Conservation (phyloP, 2,113 vertebrate genomes). For the Argyrosomus japonicus region DNA sequence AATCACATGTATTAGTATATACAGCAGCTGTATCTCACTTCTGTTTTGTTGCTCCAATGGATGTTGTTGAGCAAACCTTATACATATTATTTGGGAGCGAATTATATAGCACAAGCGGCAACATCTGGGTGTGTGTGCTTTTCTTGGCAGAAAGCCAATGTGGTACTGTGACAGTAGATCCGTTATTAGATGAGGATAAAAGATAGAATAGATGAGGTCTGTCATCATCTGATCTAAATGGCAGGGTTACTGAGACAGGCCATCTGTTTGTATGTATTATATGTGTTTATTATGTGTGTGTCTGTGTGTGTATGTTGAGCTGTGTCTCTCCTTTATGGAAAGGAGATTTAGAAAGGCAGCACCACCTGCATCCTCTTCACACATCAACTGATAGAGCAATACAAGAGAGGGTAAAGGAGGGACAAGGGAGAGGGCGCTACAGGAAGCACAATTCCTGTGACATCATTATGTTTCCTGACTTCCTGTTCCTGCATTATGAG, state of each 20-base stretch:
- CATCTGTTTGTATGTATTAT: conserved; percentile 4
- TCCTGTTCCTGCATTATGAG: conserved; percentile 27
- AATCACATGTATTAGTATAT: not conserved
- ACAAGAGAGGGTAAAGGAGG: conserved; percentile 1
- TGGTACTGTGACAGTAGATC: not conserved
- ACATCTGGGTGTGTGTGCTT: not conserved
- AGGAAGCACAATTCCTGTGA: conserved; percentile 73
- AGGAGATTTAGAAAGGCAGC: not conserved
- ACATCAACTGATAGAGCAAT: not conserved
- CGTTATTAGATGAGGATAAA: not conserved
- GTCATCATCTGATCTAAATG: not conserved
- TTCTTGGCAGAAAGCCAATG: not conserved
- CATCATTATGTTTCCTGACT: conserved; percentile 50
- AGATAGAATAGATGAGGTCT: not conserved
- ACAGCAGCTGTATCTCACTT: not conserved
- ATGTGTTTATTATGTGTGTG: not conserved
- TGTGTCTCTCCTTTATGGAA: not conserved
- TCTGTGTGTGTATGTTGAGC: not conserved
- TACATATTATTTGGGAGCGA: not conserved
- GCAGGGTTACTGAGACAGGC: not conserved
- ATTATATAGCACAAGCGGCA: not conserved
- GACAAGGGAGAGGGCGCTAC: conserved; percentile 40
- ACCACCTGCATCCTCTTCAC: conserved; percentile 67
- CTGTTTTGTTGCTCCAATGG: not conserved
- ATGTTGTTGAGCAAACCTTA: not conserved